Evolutionary conservation across 2,113 vertebrate species (phyloP).

Genomic region (Myiopsitta monachus): DNA sequence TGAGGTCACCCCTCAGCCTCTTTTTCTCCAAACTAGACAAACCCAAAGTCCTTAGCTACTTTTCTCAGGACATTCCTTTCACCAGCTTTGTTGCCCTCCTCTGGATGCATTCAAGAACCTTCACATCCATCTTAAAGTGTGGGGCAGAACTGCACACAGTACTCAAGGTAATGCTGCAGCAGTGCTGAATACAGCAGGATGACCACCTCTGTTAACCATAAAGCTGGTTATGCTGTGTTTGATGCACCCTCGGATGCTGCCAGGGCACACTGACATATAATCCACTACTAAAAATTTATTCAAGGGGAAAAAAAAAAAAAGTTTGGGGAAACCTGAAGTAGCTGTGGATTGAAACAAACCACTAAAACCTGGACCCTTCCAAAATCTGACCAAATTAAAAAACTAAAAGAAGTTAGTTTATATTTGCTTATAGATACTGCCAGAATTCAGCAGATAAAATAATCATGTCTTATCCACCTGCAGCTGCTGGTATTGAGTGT

Average conservation of each 20-base stretch:
- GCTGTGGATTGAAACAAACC: neutral
- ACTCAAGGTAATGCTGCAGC: neutral
- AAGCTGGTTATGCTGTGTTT: neutral
- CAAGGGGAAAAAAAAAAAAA: neutral
- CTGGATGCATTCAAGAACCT: neutral
- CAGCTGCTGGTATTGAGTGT: neutral
- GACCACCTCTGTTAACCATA: accelerated
- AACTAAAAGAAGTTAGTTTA: neutral
- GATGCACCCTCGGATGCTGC: neutral
- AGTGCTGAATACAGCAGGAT: neutral
- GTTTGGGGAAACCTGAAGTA: neutral
- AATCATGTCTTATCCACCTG: neutral
- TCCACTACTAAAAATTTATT: neutral
- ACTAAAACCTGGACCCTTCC: neutral
- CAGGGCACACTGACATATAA: neutral
- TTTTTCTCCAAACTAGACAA: neutral
- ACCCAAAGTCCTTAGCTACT: neutral
- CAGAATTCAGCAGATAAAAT: neutral
- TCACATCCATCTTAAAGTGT: neutral
- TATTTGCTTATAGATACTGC: neutral
- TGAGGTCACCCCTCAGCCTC: neutral
- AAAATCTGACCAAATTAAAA: neutral
- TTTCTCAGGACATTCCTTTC: neutral
- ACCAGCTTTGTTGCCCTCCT: neutral
- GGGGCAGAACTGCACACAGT: neutral